Evolutionary conservation across 2,888 invertebrate species (phyloP), one percentile per base, ranked within the genome.

Genomic region (Andrena hattorfiana): DNA sequence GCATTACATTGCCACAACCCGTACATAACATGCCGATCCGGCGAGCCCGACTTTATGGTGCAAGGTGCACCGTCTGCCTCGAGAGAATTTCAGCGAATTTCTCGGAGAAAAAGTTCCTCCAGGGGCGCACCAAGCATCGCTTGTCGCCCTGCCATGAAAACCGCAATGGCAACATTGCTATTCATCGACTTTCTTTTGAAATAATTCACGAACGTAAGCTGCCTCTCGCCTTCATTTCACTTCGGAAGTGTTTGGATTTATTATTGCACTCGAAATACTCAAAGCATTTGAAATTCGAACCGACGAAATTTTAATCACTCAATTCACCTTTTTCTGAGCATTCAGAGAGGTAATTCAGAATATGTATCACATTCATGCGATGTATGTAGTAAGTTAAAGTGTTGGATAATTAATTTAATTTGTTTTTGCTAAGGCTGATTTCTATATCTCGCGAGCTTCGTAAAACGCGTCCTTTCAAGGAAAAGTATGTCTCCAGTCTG

Each of bases 71-170:
- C 71, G 84, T 81, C 81, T 66, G 73, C 85, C 85, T 78, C 63
- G 82, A 85, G 87, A 90, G 87, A 90, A 84, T 88, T 89, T 89
- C 89, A 89, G 85, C 85, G 88, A 89, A 91, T 89, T 87, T 89
- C 87, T 82, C 78, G 72, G 62, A 60, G 83, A 87, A 89, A 89
- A 91, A 91, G 84, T 82, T 85, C 75, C 79, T 48, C 23, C 81
- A 83, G 81, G 89, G 81, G 71, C 78, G 85, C 28, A 77, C 59
- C 81, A 26, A 35, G 7, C 56, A 16, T 51, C 62, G 20, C 48
- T 13, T 42, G 69, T 62, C 60, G 72, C 69, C 81, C 79, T 10
- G 66, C 2, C 35, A 35, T 51, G n/a, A 69, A n/a, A 66, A 63
- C 20, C 23, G 26, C 51, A 13, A 30, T 8, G 26, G 32, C 13